Conservation (phyloP, 2,888 invertebrate genomes). For the Leptinotarsa juncta region DNA sequence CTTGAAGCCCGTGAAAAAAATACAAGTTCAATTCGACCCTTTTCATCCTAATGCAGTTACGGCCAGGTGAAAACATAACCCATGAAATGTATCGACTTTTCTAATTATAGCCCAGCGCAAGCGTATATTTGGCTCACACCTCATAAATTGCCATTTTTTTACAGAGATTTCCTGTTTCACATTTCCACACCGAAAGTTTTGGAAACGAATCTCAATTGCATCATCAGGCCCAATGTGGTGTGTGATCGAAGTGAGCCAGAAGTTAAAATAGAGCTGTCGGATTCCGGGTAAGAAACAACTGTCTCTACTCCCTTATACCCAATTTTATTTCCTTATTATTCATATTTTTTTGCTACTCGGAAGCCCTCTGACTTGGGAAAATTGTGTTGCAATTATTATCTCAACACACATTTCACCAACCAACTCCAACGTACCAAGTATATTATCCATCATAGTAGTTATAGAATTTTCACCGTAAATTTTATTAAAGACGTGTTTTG, state of each 20-base stretch:
- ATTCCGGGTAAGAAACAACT: constrained; percentile 58
- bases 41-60: constrained; percentile 78
- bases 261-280: constrained; percentile 69
- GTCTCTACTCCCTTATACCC: too few species aligned
- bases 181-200: constrained; percentile 75
- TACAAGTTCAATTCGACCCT: constrained; percentile 86
- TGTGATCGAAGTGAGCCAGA: constrained; percentile 83
- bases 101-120: constrained; percentile 57
- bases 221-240: constrained; percentile 80
- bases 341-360: too few species aligned
- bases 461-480: too few species aligned
- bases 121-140: constrained; percentile 43
- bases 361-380: too few species aligned
- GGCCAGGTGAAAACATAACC: constrained; percentile 65
- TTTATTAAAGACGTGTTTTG: too few species aligned
- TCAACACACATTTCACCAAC: too few species aligned
- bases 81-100: constrained; percentile 53
- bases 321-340: too few species aligned
- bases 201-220: constrained; percentile 80
- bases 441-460: too few species aligned
- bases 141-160: constrained; percentile 56
- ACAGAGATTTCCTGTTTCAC: constrained; percentile 78
- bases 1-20: constrained; percentile 82
- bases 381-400: too few species aligned
- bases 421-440: too few species aligned